phyloP scores from a whole-genome alignment of 2,888 invertebrate genomes.

The Papilio demoleus region DNA sequence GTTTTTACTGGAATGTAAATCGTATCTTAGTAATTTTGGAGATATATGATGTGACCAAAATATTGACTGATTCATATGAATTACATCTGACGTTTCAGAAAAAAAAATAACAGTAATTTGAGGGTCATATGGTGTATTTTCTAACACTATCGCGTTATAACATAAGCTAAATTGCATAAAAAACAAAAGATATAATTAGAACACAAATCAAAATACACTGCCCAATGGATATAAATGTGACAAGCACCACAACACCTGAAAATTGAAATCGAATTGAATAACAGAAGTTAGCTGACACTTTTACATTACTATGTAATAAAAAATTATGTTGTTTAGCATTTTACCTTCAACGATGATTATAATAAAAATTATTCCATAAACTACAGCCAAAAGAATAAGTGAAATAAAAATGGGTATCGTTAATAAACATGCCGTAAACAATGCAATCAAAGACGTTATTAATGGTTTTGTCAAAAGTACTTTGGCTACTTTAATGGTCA shows the following conservation, averaged over 20 bases:
- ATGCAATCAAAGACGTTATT: conserved; percentile 53
- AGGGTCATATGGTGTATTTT: background rate
- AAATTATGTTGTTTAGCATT: background rate
- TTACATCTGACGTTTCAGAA: background rate
- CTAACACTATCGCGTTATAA: background rate
- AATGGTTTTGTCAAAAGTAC: conserved; percentile 51
- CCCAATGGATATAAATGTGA: background rate
- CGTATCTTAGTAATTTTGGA: no score
- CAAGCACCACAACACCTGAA: conserved; percentile 32
- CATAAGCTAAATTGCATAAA: background rate
- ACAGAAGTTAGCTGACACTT: background rate
- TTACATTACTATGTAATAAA: background rate
- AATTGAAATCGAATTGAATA: no score
- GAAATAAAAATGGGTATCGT: conserved; percentile 49
- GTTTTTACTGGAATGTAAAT: no score
- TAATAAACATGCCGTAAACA: conserved; percentile 46
- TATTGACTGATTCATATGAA: background rate
- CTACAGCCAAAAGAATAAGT: conserved; percentile 46
- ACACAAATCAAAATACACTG: conserved; percentile 15
- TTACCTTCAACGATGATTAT: conserved; percentile 65
- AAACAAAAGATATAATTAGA: conserved; percentile 10
- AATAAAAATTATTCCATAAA: conserved; percentile 43
- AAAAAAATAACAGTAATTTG: background rate
- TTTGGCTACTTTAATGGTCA: background rate
- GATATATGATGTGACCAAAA: background rate